A percentile compares a stretch with the other conserved stretches of the same genome.
Evolutionary conservation across 2,113 vertebrate genomes (phyloP).

Genomic region (Piprites chloris): DNA sequence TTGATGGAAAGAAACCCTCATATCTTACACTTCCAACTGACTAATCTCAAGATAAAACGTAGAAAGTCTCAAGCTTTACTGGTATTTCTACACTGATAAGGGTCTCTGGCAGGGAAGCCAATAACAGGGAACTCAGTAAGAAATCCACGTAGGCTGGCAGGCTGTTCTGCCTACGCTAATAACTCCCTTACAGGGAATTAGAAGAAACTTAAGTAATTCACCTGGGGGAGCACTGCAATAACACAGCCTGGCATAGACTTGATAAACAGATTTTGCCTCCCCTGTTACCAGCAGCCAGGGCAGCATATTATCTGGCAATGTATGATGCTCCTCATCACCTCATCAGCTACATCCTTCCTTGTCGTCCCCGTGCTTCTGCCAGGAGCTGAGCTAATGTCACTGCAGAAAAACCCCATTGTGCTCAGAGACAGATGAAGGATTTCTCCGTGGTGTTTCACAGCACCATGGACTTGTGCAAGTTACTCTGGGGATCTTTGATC

Average conservation of each 20-base stretch:
- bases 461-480: background rate
- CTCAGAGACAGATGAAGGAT: background rate
- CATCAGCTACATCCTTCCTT: background rate
- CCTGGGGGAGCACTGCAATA: background rate
- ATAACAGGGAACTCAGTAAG: background rate
- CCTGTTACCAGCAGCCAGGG: background rate
- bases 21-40: background rate
- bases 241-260: background rate
- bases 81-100: background rate
- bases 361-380: background rate
- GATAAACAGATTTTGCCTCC: background rate
- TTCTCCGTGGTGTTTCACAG: background rate
- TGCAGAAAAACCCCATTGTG: background rate
- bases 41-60: background rate
- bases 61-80: background rate
- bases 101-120: background rate
- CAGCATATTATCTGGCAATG: background rate
- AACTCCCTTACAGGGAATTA: background rate
- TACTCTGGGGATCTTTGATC: background rate
- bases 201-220: background rate
- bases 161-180: background rate
- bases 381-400: background rate
- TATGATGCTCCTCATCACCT: background rate
- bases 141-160: background rate
- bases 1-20: accelerated